Evolutionary conservation across 2,888 invertebrate genomes (phyloP).

Genomic region (Chalcosyrphus nemorum): DNA sequence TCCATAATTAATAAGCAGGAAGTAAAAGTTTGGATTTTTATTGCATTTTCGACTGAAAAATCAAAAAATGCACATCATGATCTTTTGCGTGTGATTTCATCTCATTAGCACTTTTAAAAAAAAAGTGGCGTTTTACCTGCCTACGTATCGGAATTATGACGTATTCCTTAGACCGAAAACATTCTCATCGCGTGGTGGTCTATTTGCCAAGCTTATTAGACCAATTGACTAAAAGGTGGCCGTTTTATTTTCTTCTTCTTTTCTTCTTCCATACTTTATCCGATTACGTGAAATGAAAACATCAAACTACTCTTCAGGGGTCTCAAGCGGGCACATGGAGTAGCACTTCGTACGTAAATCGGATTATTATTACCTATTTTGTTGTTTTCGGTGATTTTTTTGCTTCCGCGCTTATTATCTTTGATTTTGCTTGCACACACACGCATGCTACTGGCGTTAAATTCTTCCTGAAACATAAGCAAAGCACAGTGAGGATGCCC

Average conservation of each 20-base stretch:
- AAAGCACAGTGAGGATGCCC: slow-evolving; percentile 26
- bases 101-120: slow-evolving; percentile 26
- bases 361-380: slow-evolving; percentile 48
- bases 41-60: no score
- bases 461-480: slow-evolving; percentile 49
- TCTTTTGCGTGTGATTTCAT: background rate
- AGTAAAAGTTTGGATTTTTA: slow-evolving; percentile 8
- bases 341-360: slow-evolving; percentile 46
- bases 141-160: background rate
- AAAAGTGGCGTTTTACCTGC: background rate
- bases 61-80: no score
- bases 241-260: slow-evolving; percentile 1
- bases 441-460: slow-evolving; percentile 48
- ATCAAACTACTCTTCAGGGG: slow-evolving; percentile 45
- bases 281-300: slow-evolving; percentile 50
- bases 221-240: slow-evolving; percentile 20
- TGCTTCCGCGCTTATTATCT: slow-evolving; percentile 66
- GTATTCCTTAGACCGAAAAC: background rate
- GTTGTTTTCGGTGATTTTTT: slow-evolving; percentile 54
- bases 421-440: slow-evolving; percentile 42
- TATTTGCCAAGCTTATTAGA: slow-evolving; percentile 52
- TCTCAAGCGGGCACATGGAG: background rate
- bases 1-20: background rate
- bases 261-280: slow-evolving; percentile 11
- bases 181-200: slow-evolving; percentile 6